Conservation (phyloP, 1,140 invertebrate genomes). For the Pomacea maculata region DNA sequence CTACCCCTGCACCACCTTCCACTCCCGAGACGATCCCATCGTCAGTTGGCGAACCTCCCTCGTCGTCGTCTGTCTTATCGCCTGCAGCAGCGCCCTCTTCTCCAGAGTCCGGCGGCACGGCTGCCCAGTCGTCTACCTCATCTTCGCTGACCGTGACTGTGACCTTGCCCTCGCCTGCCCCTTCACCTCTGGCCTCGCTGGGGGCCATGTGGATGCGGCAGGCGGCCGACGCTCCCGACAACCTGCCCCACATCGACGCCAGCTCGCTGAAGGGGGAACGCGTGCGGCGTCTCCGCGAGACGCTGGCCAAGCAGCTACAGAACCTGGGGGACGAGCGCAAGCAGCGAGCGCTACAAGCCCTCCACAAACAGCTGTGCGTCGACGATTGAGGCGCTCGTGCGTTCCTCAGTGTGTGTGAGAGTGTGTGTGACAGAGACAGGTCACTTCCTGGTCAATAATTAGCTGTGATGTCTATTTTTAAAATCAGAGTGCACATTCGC, state of each 20-base stretch:
- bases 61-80: no score
- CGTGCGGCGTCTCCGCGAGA: not conserved
- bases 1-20: not conserved
- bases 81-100: no score
- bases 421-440: no score
- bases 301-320: constrained; percentile 10
- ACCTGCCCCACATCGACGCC: not conserved
- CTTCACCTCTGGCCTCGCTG: constrained; percentile 8
- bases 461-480: no score
- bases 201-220: constrained; percentile 17
- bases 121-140: not conserved
- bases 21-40: not conserved
- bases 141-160: not conserved
- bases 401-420: no score
- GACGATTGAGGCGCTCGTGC: no score
- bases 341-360: constrained; percentile 17
- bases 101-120: no score
- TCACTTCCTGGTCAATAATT: no score
- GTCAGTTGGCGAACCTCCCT: no score
- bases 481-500: no score
- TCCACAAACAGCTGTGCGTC: constrained; percentile 1
- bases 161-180: not conserved
- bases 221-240: constrained; percentile 11
- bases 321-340: constrained; percentile 5
- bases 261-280: constrained; percentile 15